Conservation (phyloP, 2,888 invertebrate species). For the Phasia obesa region DNA sequence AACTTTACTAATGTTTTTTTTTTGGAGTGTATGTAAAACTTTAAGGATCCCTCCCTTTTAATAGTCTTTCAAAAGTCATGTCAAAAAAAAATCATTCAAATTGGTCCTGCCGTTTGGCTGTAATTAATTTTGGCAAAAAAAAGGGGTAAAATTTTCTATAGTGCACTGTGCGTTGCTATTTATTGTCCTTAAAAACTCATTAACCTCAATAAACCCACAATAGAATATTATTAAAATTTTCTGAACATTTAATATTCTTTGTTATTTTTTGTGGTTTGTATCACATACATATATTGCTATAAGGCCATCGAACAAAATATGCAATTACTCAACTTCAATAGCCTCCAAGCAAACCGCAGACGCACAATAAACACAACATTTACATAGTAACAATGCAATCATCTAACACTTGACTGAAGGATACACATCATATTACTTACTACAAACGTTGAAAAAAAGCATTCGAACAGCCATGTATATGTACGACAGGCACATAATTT, state of each 20-base stretch:
- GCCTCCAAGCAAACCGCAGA: slow-evolving; percentile 50
- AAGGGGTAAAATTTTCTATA: too few relatives aligned
- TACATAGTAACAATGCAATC: slow-evolving; percentile 44
- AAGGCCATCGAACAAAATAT: slow-evolving; percentile 28
- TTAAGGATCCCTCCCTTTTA: too few relatives aligned
- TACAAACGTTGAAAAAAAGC: background rate
- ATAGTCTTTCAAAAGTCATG: too few relatives aligned
- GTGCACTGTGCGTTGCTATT: too few relatives aligned
- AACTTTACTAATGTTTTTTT: too few relatives aligned
- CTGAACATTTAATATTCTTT: background rate
- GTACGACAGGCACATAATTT: background rate
- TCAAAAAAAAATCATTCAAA: too few relatives aligned
- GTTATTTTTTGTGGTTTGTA: background rate
- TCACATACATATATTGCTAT: background rate
- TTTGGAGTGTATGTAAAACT: too few relatives aligned
- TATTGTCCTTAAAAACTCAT: too few relatives aligned
- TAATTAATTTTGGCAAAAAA: too few relatives aligned
- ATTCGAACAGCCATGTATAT: slow-evolving; percentile 7
- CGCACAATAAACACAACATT: slow-evolving; percentile 55
- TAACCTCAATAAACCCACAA: too few relatives aligned
- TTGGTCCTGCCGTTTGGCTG: too few relatives aligned
- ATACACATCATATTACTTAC: slow-evolving; percentile 39
- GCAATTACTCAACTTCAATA: slow-evolving; percentile 48
- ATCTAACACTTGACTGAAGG: slow-evolving; percentile 53
- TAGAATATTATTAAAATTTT: background rate